These are phyloP conservation scores for Parazoanthus swiftii DNA, from an alignment of 92 coral and sea anemone genomes.

Conservation along the genomic window DNA sequence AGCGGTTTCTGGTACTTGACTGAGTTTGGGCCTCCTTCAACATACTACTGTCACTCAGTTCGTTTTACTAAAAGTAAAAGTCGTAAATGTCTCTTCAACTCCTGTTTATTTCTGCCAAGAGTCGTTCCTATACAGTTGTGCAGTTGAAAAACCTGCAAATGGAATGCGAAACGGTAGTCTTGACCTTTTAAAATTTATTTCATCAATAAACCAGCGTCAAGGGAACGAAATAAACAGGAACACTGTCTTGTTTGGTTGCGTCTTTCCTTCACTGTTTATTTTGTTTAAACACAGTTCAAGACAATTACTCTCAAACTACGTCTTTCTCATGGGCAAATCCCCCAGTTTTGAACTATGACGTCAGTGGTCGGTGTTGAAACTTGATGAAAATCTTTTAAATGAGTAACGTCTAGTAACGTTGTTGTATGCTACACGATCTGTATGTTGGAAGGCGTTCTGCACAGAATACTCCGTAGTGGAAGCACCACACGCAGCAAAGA, in stretches of 20 bases:
- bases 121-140: too few relatives aligned
- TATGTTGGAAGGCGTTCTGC: not conserved
- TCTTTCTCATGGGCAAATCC: not conserved
- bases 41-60: not conserved
- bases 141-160: not conserved
- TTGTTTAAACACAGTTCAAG: not conserved
- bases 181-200: too few relatives aligned
- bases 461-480: not conserved
- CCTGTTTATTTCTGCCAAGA: not conserved
- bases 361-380: too few relatives aligned
- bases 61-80: too few relatives aligned
- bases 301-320: not conserved
- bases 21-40: not conserved
- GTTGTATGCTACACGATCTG: not conserved
- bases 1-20: not conserved
- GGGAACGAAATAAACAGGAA: too few relatives aligned
- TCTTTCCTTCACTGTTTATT: not conserved
- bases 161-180: not conserved
- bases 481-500: not conserved
- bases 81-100: not conserved
- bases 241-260: not conserved
- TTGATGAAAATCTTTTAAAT: too few relatives aligned
- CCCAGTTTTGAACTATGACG: not conserved
- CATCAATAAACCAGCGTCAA: not conserved
- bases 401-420: not conserved